Percentiles rank a stretch among this genome's conserved stretches.
Evolutionary conservation across 2,113 vertebrate genomes (phyloP).

Genomic region (Sakesphorus luctuosus): DNA sequence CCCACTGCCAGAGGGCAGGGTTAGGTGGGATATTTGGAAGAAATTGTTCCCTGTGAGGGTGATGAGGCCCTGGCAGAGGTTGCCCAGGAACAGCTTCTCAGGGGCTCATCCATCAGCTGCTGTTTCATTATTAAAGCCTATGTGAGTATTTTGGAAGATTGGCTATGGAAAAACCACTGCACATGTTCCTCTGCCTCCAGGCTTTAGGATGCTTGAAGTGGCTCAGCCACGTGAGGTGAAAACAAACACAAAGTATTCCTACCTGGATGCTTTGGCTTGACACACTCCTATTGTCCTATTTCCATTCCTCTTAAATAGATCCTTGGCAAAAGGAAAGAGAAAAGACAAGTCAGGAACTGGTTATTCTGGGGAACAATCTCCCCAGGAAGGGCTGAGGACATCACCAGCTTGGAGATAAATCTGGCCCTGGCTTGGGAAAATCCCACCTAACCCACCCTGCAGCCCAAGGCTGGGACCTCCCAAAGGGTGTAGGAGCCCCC

Average conservation of each 20-base stretch:
- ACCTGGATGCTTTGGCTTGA: neutral
- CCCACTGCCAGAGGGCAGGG: too few species aligned
- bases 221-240: neutral
- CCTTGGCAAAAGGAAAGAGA: neutral
- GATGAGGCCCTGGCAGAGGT: too few species aligned
- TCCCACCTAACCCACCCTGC: neutral
- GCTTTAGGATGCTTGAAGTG: neutral
- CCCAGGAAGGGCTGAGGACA: neutral
- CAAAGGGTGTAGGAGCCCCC: neutral
- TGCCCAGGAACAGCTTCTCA: neutral
- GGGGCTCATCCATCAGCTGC: neutral
- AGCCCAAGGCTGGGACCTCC: neutral
- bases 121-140: neutral
- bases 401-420: neutral
- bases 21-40: too few species aligned
- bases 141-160: neutral
- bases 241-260: neutral
- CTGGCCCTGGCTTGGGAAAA: too few species aligned
- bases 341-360: neutral
- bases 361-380: neutral
- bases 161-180: neutral
- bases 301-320: neutral
- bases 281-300: neutral
- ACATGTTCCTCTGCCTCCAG: neutral
- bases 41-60: too few species aligned